Conservation (phyloP, 2,113 vertebrate genomes). For the Stegastes partitus region DNA sequence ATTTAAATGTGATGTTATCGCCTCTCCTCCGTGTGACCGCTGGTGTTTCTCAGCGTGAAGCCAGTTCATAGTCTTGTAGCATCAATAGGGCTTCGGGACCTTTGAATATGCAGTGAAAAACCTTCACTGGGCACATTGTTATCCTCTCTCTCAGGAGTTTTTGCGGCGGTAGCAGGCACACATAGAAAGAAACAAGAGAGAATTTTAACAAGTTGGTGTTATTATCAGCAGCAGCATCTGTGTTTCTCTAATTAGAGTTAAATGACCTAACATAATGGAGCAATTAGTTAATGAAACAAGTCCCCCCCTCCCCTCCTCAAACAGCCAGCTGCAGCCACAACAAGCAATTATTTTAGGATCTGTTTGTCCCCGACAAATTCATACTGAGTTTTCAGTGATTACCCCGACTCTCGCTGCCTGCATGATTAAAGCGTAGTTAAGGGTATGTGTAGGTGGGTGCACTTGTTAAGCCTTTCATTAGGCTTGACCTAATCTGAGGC, state of each 20-base stretch:
- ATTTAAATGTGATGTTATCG: not conserved
- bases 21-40: not conserved
- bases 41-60: slow-evolving; percentile 1
- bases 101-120: slow-evolving; percentile 6
- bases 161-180: not conserved
- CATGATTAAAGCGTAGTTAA: slow-evolving; percentile 27
- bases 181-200: slow-evolving; percentile 9
- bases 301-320: slow-evolving; percentile 6
- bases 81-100: not conserved
- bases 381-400: slow-evolving; percentile 33
- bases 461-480: slow-evolving; percentile 65
- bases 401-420: not conserved
- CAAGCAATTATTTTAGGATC: slow-evolving; percentile 35
- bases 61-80: slow-evolving; percentile 3
- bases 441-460: slow-evolving; percentile 33
- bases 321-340: slow-evolving; percentile 50
- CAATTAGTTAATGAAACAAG: slow-evolving; percentile 74
- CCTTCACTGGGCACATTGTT: not conserved
- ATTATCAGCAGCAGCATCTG: slow-evolving; percentile 63
- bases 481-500: slow-evolving; percentile 68
- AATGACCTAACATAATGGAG: slow-evolving; percentile 72
- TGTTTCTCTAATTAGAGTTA: slow-evolving; percentile 70
- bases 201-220: slow-evolving; percentile 50
- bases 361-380: slow-evolving; percentile 25
- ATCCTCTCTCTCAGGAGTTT: not conserved